A percentile compares a stretch with the other conserved stretches of the same genome.
Conservation (phyloP, 2,113 vertebrate genomes). For the Uropsilus gracilis region DNA sequence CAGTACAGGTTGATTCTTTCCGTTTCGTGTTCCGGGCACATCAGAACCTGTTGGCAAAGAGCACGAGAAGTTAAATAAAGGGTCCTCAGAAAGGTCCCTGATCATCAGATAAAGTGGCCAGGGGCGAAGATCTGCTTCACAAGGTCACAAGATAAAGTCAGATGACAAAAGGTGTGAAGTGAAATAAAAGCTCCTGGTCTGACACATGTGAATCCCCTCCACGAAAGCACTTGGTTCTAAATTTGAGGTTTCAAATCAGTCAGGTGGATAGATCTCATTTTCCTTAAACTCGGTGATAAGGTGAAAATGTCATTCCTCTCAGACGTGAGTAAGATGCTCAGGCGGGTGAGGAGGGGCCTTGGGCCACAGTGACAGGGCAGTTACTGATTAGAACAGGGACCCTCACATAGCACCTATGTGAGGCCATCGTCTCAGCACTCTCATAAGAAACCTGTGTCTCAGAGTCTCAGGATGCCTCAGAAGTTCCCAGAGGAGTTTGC, state of each 20-base stretch:
- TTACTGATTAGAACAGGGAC: too few relatives aligned
- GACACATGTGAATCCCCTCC: not conserved
- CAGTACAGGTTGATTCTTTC: constrained; percentile 99
- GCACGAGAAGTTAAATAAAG: too few relatives aligned
- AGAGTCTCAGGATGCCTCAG: not conserved
- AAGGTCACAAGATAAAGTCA: constrained; percentile 34
- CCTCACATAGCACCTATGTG: not conserved
- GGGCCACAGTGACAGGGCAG: not conserved
- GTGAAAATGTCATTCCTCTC: not conserved
- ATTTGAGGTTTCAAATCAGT: not conserved
- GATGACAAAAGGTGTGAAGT: not conserved
- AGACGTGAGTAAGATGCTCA: not conserved
- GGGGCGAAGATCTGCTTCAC: not conserved
- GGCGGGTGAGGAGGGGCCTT: not conserved
- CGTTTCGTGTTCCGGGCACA: constrained; percentile 99
- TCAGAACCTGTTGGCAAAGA: constrained; percentile 89
- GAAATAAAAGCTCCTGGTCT: not conserved
- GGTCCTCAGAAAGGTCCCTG: not conserved
- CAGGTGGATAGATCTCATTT: not conserved
- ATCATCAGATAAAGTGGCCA: not conserved
- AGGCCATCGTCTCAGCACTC: not conserved
- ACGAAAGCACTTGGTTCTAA: not conserved
- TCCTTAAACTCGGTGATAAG: not conserved
- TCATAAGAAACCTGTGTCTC: not conserved
- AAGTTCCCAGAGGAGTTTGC: not conserved